Conservation (phyloP, 1,140 invertebrate genomes). For the Rhopalosiphum padi region DNA sequence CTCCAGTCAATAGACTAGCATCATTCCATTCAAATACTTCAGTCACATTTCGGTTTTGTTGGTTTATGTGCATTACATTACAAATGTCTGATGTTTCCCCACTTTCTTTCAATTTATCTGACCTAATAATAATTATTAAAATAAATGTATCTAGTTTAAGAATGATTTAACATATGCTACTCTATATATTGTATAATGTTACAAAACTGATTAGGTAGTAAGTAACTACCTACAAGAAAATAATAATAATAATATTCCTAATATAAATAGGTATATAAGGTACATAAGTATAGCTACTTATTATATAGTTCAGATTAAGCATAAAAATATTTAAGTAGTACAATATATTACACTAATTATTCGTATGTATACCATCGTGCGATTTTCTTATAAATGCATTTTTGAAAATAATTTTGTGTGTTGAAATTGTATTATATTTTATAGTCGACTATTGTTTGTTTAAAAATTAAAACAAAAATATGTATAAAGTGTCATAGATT, state of each 20-base stretch:
- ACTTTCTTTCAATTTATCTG: background rate
- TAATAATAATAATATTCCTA: background rate
- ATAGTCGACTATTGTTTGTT: too few species aligned
- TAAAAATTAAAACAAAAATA: too few species aligned
- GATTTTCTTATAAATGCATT: background rate
- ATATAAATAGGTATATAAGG: too few species aligned
- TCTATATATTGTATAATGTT: background rate
- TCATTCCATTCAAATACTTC: constrained; percentile 39
- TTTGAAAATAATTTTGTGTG: background rate
- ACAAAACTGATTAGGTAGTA: background rate
- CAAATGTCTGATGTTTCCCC: background rate
- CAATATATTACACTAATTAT: background rate
- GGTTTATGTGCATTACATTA: constrained; percentile 20
- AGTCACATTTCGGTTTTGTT: constrained; percentile 42
- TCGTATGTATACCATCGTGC: background rate
- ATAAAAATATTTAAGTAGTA: background rate
- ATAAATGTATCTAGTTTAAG: background rate
- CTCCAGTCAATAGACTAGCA: constrained; percentile 29
- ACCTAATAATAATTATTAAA: background rate
- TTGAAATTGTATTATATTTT: too few species aligned
- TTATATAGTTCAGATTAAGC: background rate
- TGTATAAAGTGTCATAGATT: background rate
- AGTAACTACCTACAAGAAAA: background rate
- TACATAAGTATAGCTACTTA: background rate
- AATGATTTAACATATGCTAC: background rate